A percentile compares a stretch with the other conserved stretches of the same genome.
These are phyloP conservation scores for Neomicropteryx cornuta DNA, from an alignment of 1,140 invertebrate genomes.

Conservation along the genomic window DNA sequence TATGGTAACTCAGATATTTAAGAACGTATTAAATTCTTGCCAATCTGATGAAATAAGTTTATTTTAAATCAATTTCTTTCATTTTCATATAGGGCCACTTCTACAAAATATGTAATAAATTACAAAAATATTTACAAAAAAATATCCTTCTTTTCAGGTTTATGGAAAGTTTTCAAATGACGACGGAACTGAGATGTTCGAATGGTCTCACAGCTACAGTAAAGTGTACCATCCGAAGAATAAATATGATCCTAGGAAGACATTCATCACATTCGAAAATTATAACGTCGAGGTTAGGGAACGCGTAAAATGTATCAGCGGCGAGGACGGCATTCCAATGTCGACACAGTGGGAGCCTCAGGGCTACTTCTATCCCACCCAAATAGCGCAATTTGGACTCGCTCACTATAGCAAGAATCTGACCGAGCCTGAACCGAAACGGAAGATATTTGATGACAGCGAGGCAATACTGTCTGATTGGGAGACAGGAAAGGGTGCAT, in stretches of 20 bases:
- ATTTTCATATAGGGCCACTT: no score
- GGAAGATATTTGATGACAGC: slow-evolving; percentile 62
- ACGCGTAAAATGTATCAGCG: slow-evolving; percentile 91
- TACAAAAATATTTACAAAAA: not conserved
- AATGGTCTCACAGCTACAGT: slow-evolving; percentile 91
- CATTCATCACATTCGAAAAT: slow-evolving; percentile 94
- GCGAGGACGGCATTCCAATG: slow-evolving; percentile 82
- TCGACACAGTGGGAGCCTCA: slow-evolving; percentile 90
- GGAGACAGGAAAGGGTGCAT: slow-evolving; percentile 52
- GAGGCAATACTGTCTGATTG: slow-evolving; percentile 54
- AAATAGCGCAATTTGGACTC: slow-evolving; percentile 95
- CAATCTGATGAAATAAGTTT: not conserved
- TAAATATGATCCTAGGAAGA: slow-evolving; percentile 77
- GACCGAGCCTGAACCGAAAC: slow-evolving; percentile 63
- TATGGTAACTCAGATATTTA: no score
- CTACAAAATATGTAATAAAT: slow-evolving; percentile 1
- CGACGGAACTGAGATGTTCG: slow-evolving; percentile 66
- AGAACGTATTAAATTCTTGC: no score
- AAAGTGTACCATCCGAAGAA: slow-evolving; percentile 81
- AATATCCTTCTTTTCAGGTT: slow-evolving; percentile 35
- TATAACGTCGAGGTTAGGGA: slow-evolving; percentile 94
- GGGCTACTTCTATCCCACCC: slow-evolving; percentile 96
- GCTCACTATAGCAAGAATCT: slow-evolving; percentile 95
- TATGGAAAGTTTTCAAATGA: slow-evolving; percentile 63
- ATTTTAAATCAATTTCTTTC: not conserved